Evolutionary conservation across 2,888 invertebrate genomes (phyloP).

Genomic region (Tachina lurida): DNA sequence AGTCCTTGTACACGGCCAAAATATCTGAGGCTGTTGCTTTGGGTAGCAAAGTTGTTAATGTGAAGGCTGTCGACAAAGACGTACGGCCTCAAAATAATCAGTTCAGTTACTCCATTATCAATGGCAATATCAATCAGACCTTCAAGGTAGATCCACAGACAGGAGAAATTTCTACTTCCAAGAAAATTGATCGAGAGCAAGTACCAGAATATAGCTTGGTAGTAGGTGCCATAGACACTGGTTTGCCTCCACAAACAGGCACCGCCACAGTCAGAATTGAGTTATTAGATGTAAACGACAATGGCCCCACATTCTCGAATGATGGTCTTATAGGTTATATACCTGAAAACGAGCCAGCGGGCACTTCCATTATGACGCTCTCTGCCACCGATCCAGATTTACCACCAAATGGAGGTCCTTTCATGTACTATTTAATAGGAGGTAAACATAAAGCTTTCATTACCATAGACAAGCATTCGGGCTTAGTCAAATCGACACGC

Average conservation of each 20-base stretch:
- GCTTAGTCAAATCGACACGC: constrained; percentile 90
- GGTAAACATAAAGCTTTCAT: constrained; percentile 91
- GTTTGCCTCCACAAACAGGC: constrained; percentile 95
- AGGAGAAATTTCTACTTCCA: constrained; percentile 91
- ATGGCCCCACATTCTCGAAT: constrained; percentile 92
- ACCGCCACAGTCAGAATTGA: constrained; percentile 91
- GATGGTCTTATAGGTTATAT: constrained; percentile 89
- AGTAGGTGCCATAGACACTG: constrained; percentile 94
- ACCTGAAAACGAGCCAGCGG: constrained; percentile 93
- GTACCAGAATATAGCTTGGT: constrained; percentile 89
- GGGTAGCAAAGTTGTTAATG: constrained; percentile 89
- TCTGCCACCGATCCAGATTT: constrained; percentile 94
- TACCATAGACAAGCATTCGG: constrained; percentile 90
- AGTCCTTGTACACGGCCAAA: constrained; percentile 89
- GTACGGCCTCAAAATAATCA: constrained; percentile 95
- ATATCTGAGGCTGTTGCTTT: constrained; percentile 91
- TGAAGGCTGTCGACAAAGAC: constrained; percentile 95
- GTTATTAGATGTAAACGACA: constrained; percentile 95
- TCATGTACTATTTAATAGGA: constrained; percentile 90
- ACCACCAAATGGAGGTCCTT: constrained; percentile 95
- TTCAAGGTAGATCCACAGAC: constrained; percentile 94
- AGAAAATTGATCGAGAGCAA: constrained; percentile 91
- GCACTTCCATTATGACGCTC: constrained; percentile 92
- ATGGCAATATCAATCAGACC: constrained; percentile 91
- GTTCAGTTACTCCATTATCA: constrained; percentile 94